Conservation (phyloP, 2,113 vertebrate species). For the Muntiacus muntjak region DNA sequence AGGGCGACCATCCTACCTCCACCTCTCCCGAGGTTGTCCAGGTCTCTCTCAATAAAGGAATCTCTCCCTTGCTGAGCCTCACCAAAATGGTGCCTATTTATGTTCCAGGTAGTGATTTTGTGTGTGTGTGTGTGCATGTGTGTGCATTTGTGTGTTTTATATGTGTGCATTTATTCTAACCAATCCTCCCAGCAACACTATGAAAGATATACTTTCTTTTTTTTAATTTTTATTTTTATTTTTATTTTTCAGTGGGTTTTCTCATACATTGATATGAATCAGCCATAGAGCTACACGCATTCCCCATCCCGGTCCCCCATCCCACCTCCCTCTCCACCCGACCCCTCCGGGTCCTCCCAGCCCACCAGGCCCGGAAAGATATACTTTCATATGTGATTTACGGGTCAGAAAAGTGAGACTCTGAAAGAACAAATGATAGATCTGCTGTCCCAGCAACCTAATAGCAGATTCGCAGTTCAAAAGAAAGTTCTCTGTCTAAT, state of each 20-base stretch:
- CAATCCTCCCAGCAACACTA: not conserved
- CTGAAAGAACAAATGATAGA: not conserved
- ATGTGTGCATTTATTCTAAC: not conserved
- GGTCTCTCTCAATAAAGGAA: not conserved
- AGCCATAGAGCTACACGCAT: too few relatives aligned
- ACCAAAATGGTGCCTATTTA: not conserved
- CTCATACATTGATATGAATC: too few relatives aligned
- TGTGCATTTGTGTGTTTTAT: not conserved
- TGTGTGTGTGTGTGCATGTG: too few relatives aligned
- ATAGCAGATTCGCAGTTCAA: not conserved
- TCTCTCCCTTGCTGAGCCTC: not conserved
- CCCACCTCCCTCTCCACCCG: too few relatives aligned
- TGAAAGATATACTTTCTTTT: not conserved
- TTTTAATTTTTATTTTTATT: too few relatives aligned
- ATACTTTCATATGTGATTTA: not conserved
- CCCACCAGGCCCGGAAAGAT: not conserved
- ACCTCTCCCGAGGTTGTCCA: not conserved
- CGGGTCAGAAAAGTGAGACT: not conserved
- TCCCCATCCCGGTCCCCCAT: too few relatives aligned
- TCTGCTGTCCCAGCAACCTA: not conserved
- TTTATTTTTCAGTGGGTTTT: too few relatives aligned
- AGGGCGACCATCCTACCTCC: fast-evolving
- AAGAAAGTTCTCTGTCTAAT: not conserved
- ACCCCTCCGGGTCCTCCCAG: too few relatives aligned
- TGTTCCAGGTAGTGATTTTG: not conserved